These are phyloP conservation scores for Hyppa rectilinea DNA, from an alignment of 2,888 invertebrate species.

Conservation along the genomic window DNA sequence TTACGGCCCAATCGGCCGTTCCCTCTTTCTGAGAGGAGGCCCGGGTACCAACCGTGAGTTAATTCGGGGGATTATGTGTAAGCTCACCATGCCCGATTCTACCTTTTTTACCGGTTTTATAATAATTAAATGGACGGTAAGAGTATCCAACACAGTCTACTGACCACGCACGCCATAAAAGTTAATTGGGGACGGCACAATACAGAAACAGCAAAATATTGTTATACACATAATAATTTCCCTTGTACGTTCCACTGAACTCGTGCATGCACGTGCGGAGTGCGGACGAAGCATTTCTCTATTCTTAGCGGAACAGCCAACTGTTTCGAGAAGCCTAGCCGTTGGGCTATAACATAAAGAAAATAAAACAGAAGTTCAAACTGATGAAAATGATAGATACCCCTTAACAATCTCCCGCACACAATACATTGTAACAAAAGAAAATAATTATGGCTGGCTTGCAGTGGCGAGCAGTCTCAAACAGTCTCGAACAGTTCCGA, in stretches of 20 bases:
- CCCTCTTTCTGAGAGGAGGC: too few relatives aligned
- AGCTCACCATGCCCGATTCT: not conserved
- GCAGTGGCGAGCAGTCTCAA: not conserved
- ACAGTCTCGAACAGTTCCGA: not conserved
- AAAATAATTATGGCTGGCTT: conserved; percentile 6
- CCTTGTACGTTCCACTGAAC: not conserved
- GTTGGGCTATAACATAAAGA: conserved; percentile 1
- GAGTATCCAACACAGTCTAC: conserved; percentile 9
- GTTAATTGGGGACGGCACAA: conserved; percentile 29
- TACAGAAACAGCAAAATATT: conserved; percentile 24
- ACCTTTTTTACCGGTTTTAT: not conserved
- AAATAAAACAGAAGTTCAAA: conserved; percentile 34
- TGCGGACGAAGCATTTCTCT: conserved; percentile 8
- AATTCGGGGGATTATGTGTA: not conserved
- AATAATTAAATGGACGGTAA: conserved; percentile 18
- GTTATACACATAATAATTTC: conserved; percentile 14
- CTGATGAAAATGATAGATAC: not conserved
- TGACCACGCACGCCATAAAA: conserved; percentile 27
- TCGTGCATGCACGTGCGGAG: not conserved
- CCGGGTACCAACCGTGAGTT: too few relatives aligned
- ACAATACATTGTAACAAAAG: not conserved
- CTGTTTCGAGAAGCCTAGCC: conserved; percentile 40
- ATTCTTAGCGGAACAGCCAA: conserved; percentile 22
- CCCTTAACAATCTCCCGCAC: conserved; percentile 3
- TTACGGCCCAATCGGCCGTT: not conserved